Evolutionary conservation across 2,888 invertebrate species (phyloP).

Genomic region (Ischnura elegans): DNA sequence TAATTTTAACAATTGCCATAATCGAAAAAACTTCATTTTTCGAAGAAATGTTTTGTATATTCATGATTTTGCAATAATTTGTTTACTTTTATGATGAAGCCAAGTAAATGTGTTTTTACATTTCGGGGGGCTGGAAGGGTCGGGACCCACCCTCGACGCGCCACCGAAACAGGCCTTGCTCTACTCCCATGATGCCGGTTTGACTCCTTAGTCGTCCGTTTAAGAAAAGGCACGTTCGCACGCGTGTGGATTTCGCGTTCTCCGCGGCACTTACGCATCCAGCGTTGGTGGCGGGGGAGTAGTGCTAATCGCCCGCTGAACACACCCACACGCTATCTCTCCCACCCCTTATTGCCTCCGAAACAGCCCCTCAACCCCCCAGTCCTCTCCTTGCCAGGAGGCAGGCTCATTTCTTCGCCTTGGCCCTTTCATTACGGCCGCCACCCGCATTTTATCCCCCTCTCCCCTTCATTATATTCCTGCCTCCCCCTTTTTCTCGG

Average conservation of each 20-base stretch:
- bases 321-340: background rate
- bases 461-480: background rate
- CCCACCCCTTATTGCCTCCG: too few species aligned
- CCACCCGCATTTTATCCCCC: background rate
- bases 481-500: background rate
- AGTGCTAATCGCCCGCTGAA: background rate
- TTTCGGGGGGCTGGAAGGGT: too few species aligned
- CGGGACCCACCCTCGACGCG: too few species aligned
- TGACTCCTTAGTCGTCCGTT: background rate
- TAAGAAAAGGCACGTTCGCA: background rate
- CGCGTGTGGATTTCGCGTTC: background rate
- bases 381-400: background rate
- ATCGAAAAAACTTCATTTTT: too few species aligned
- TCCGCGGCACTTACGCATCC: background rate
- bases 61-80: too few species aligned
- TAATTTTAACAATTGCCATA: too few species aligned
- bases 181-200: background rate
- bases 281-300: background rate
- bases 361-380: background rate
- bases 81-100: too few species aligned
- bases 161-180: too few species aligned
- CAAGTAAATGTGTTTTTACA: too few species aligned
- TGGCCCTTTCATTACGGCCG: constrained; percentile 9
- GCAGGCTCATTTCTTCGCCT: background rate
- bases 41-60: too few species aligned